phyloP scores from a whole-genome alignment of 2,888 invertebrate species.

The Torymus texanus region DNA sequence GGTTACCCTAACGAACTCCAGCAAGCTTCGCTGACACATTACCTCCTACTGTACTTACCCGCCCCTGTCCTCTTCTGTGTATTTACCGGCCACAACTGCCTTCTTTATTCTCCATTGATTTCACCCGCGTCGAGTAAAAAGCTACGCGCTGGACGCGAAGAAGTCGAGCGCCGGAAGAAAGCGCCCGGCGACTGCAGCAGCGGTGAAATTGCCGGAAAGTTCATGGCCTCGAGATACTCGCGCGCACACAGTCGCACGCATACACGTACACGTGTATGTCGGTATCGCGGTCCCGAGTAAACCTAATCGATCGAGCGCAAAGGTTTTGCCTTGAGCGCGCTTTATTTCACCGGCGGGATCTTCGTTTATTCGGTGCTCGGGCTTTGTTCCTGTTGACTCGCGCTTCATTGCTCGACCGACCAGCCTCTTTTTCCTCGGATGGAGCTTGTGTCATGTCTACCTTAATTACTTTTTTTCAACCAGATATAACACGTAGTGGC shows the following conservation, averaged over 20 bases:
- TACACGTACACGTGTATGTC: conserved; percentile 17
- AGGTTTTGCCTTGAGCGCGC: conserved; percentile 21
- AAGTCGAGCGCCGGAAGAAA: conserved; percentile 42
- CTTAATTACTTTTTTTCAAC: too few relatives aligned
- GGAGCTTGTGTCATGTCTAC: too few relatives aligned
- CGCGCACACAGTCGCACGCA: conserved; percentile 21
- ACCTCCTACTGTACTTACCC: neutral
- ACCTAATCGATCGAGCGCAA: conserved; percentile 58
- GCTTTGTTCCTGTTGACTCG: conserved; percentile 48
- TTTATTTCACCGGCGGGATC: conserved; percentile 40
- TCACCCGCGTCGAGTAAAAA: conserved; percentile 38
- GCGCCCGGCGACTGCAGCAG: conserved; percentile 56
- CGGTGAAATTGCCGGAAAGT: conserved; percentile 61
- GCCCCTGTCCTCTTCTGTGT: neutral
- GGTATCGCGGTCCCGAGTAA: conserved; percentile 61
- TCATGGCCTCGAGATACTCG: conserved; percentile 54
- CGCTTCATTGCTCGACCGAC: conserved; percentile 29
- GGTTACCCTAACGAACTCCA: conserved; percentile 34
- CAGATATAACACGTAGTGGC: too few relatives aligned
- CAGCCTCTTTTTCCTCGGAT: too few relatives aligned
- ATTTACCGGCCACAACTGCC: conserved; percentile 23
- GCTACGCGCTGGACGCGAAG: conserved; percentile 38
- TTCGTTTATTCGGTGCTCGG: conserved; percentile 41
- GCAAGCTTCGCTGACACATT: too few relatives aligned
- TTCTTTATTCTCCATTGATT: conserved; percentile 51